Percentiles rank a stretch among this genome's conserved stretches.
Evolutionary conservation across 1,140 invertebrate genomes (phyloP).

Genomic region (Drosophila kohkoa): DNA sequence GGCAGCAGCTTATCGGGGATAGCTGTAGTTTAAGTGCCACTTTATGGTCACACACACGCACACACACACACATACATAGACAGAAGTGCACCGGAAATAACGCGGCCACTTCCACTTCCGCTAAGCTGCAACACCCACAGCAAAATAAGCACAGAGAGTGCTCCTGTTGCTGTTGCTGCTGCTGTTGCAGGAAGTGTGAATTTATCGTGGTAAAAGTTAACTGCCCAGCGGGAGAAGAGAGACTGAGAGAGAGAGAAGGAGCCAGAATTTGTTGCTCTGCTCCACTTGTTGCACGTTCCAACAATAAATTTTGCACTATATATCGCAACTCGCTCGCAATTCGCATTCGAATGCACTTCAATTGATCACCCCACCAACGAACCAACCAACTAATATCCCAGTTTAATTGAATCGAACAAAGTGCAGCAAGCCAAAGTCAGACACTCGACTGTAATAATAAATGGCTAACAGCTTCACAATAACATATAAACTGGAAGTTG

Average conservation of each 20-base stretch:
- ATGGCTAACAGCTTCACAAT: conserved; percentile 41
- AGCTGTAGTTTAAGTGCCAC: conserved; percentile 36
- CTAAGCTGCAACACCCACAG: conserved; percentile 66
- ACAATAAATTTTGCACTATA: conserved; percentile 48
- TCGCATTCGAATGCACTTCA: conserved; percentile 48
- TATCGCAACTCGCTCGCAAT: conserved; percentile 50
- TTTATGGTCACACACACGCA: conserved; percentile 11
- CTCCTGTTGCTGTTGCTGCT: conserved; percentile 50
- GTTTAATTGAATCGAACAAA: conserved; percentile 43
- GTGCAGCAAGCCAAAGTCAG: conserved; percentile 27
- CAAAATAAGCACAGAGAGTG: conserved; percentile 12
- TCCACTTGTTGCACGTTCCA: conserved; percentile 52
- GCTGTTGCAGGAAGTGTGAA: conserved; percentile 74
- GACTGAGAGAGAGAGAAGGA: conserved; percentile 4
- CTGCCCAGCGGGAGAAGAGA: conserved; percentile 16
- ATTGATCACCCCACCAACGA: conserved; percentile 42
- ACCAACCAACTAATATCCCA: conserved; percentile 39
- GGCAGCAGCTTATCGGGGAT: background rate
- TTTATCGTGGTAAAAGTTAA: conserved; percentile 73
- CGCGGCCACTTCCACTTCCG: conserved; percentile 77
- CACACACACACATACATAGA: no score
- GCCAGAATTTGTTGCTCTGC: conserved; percentile 28
- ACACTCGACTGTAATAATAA: conserved; percentile 44
- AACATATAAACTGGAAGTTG: conserved; percentile 72
- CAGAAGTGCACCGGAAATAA: conserved; percentile 55